phyloP scores from a whole-genome alignment of 2,113 vertebrate species.

The Lampris incognitus region DNA sequence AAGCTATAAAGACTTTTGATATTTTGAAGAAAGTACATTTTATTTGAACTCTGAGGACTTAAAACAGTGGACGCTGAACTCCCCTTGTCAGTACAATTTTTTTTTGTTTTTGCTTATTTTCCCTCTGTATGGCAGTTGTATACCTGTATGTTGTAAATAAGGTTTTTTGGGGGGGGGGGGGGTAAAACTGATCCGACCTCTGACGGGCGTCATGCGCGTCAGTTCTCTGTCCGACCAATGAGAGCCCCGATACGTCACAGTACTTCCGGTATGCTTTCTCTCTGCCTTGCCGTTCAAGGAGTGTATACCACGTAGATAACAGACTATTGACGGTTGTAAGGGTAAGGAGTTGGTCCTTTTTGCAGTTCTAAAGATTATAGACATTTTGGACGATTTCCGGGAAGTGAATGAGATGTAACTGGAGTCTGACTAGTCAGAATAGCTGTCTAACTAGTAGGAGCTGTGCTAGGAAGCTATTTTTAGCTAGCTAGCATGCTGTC shows the following conservation, averaged over 20 bases:
- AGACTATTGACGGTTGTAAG: constrained; percentile 30
- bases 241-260: constrained; percentile 28
- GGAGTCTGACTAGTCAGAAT: neutral
- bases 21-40: no score
- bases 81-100: no score
- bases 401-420: neutral
- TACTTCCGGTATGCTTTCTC: constrained; percentile 65
- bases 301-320: constrained; percentile 35
- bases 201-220: neutral
- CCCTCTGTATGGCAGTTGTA: no score
- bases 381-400: neutral
- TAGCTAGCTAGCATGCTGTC: constrained; percentile 60
- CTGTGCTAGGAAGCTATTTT: constrained; percentile 24
- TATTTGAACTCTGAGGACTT: no score
- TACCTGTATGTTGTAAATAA: no score
- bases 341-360: constrained; percentile 15
- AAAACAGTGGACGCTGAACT: no score
- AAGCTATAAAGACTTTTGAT: no score
- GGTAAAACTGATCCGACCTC: neutral
- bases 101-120: no score
- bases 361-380: rapidly evolving
- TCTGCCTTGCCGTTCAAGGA: constrained; percentile 55
- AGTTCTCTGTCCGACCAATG: constrained; percentile 52
- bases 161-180: no score
- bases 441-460: constrained; percentile 4